Percentiles rank a stretch among this genome's conserved stretches.
Evolutionary conservation across 2,113 vertebrate genomes (phyloP).

Genomic region (Gnathonemus longibarbis): DNA sequence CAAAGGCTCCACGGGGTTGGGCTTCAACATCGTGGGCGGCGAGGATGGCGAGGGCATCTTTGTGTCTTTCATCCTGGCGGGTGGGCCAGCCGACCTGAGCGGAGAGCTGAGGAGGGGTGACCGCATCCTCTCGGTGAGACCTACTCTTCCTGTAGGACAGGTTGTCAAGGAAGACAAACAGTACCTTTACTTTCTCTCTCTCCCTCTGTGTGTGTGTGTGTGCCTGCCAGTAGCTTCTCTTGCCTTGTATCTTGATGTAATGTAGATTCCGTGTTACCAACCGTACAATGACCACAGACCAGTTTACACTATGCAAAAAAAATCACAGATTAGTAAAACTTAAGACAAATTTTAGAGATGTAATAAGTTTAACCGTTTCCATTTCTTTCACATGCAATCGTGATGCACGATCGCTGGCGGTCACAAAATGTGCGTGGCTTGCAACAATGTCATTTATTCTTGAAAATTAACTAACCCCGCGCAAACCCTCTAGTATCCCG

Average conservation of each 20-base stretch:
- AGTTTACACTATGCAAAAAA: not conserved
- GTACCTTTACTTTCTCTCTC: not conserved
- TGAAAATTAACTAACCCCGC: not conserved
- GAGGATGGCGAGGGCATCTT: conserved; percentile 98
- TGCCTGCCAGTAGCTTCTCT: not conserved
- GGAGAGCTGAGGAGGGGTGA: conserved; percentile 89
- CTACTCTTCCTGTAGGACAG: not conserved
- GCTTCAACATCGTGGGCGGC: conserved; percentile 96
- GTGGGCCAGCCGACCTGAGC: conserved; percentile 89
- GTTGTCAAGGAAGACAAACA: not conserved
- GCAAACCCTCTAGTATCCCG: not conserved
- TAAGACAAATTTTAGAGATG: not conserved
- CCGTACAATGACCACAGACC: not conserved
- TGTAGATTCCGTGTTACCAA: not conserved
- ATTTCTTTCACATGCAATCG: not conserved
- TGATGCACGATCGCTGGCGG: not conserved
- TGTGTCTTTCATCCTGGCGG: conserved; percentile 93
- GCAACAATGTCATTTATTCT: not conserved
- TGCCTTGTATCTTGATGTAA: not conserved
- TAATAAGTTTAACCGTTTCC: not conserved
- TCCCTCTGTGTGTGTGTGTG: not conserved
- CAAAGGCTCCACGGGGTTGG: conserved; percentile 91
- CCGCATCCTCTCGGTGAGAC: conserved; percentile 90
- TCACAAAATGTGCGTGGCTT: not conserved
- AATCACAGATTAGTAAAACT: not conserved